These are phyloP conservation scores for Acanthopagrus latus DNA, from an alignment of 2,797 vertebrate species.

Conservation along the genomic window DNA sequence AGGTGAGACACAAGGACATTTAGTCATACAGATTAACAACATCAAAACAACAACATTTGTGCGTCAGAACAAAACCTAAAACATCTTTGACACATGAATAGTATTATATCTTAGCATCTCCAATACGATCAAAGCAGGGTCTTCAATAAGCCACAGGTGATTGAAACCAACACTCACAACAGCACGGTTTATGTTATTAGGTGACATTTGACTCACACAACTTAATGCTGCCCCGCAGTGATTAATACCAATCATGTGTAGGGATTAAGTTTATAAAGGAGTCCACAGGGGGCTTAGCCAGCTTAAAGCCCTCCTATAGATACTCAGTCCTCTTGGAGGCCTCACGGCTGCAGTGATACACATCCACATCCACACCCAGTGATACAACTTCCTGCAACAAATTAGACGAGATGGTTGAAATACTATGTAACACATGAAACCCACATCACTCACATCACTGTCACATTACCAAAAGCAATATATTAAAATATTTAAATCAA, in stretches of 20 bases:
- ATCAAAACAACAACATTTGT: not conserved
- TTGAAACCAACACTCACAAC: not conserved
- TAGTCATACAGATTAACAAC: not conserved
- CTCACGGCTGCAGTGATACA: not conserved
- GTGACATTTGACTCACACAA: slow-evolving; percentile 30
- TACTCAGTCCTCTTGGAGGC: not conserved
- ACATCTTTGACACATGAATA: not conserved
- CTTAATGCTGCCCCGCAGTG: slow-evolving; percentile 20
- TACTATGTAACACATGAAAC: not conserved
- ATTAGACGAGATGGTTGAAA: not conserved
- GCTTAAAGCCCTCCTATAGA: slow-evolving; percentile 29
- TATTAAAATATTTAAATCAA: slow-evolving; percentile 1
- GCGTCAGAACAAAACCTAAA: not conserved
- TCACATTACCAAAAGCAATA: not conserved
- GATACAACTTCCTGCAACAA: not conserved
- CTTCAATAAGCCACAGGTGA: not conserved
- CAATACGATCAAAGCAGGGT: not conserved
- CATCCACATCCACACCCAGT: too few relatives aligned
- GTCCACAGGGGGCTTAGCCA: slow-evolving; percentile 9
- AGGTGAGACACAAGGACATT: slow-evolving; percentile 68
- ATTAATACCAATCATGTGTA: slow-evolving; percentile 44
- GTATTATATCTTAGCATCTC: not conserved
- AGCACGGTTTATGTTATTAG: not conserved
- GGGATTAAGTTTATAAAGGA: slow-evolving; percentile 43
- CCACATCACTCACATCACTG: not conserved